Base-by-base conservation (phyloP, 2,888 invertebrate species). In the Arge pagana region DNA sequence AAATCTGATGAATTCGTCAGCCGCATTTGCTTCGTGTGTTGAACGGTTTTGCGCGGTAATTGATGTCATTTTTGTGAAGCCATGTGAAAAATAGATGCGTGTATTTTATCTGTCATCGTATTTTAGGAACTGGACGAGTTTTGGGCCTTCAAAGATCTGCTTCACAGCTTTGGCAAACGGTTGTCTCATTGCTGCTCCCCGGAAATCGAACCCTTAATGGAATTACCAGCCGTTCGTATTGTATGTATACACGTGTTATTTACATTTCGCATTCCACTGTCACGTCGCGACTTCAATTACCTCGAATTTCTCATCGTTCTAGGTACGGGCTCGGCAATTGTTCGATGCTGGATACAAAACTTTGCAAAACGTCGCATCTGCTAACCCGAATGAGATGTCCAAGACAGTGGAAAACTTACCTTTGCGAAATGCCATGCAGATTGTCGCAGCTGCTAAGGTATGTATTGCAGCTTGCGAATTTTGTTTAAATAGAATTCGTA, bases 401-500 rank as follows among this genome's bases (percentile, higher is more conserved):
- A 74, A 81, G 11, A 74, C 79, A 35, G 81, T 96, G 5, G 83
- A 88, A 52, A 88, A 89, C 71, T 81, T 95, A 76, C 83, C 88
- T 1, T 74, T 79, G n/a, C 84, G 82, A 64, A 82, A 86, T 8
- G 94, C 94, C 2, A 82, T 79, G 41, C 90, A 92, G 74, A 87
- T 97, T 48, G 84, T 96, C 57, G 87, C 91, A 50, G 88, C 93
- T 21, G 93, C 97, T 0, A 89, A 93, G 84, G 92, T 91, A 74
- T 73, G 65, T 54, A 15, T 26, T 28, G 16, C n/a, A n/a, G n/a
- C n/a, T n/a, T n/a, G n/a, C n/a, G n/a, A n/a, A n/a, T n/a, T n/a
- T 23, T 45, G 10, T 42, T 10, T 6, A 24, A 48, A 8, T 49
- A 3, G 16, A 52, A 19, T 37, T 40, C 13, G 28, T 31, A 42